phyloP scores from a whole-genome alignment of 1,140 invertebrate genomes.

The Cotesia vestalis region DNA sequence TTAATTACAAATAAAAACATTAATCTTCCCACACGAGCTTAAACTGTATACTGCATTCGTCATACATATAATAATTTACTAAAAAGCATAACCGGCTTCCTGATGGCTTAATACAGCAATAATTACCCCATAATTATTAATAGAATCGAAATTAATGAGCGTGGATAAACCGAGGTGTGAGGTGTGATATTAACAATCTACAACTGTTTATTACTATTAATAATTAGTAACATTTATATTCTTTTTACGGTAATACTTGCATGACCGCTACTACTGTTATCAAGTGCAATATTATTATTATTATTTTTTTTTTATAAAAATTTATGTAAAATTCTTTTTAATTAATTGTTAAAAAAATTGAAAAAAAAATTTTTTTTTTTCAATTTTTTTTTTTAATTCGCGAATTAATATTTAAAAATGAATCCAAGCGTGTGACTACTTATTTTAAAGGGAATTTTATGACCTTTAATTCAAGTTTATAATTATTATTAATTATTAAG shows the following conservation, averaged over 20 bases:
- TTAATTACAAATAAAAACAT: not conserved
- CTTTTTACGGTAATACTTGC: not conserved
- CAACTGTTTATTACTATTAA: too few species aligned
- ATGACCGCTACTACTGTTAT: not conserved
- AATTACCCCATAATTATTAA: slow-evolving; percentile 12
- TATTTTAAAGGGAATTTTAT: too few species aligned
- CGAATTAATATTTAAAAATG: too few species aligned
- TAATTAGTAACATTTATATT: not conserved
- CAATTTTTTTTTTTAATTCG: too few species aligned
- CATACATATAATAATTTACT: not conserved
- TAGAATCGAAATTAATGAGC: slow-evolving; percentile 8
- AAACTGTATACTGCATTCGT: too few species aligned
- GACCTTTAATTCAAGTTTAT: too few species aligned
- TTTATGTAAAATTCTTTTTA: too few species aligned
- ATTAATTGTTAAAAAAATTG: too few species aligned
- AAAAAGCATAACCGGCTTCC: not conserved
- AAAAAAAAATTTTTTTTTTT: too few species aligned
- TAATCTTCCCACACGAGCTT: too few species aligned
- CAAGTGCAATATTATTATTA: not conserved
- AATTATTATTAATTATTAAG: not conserved
- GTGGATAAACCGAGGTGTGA: slow-evolving; percentile 3
- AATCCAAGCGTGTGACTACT: too few species aligned
- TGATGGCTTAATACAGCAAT: not conserved
- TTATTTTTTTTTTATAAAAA: not conserved
- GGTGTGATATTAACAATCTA: slow-evolving; percentile 1